Conservation (phyloP, 2,113 vertebrate species). For the Callaeas wilsoni region DNA sequence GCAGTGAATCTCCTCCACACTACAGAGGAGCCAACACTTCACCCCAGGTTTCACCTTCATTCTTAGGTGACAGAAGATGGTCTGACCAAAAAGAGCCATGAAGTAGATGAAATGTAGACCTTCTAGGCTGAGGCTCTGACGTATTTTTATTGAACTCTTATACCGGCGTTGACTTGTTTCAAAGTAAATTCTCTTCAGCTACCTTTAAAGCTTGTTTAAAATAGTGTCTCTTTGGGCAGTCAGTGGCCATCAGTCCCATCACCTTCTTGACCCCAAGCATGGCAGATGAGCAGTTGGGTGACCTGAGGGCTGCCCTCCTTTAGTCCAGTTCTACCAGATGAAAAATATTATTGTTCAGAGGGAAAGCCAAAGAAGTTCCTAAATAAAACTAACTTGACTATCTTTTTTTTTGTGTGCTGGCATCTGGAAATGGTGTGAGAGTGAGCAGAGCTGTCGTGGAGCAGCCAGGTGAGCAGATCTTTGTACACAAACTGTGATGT, state of each 20-base stretch:
- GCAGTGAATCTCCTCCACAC: neutral
- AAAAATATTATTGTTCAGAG: neutral
- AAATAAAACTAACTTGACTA: neutral
- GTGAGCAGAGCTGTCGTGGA: neutral
- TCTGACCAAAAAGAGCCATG: neutral
- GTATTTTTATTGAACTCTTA: neutral
- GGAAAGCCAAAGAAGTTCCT: neutral
- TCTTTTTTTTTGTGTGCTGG: neutral
- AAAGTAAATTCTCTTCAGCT: neutral
- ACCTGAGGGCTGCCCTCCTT: neutral
- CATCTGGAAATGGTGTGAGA: neutral
- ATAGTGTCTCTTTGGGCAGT: neutral
- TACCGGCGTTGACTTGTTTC: neutral
- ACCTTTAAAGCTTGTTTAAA: conserved; percentile 6
- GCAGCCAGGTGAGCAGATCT: neutral
- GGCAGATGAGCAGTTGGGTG: neutral
- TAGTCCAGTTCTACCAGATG: neutral
- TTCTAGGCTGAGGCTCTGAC: neutral
- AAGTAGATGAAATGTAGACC: neutral
- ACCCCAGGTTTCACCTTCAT: neutral
- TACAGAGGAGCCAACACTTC: neutral
- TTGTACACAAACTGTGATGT: neutral
- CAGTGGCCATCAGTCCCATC: neutral
- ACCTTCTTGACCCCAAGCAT: neutral
- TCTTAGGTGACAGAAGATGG: neutral